Conservation (phyloP, 2,113 vertebrate genomes). For the Salvelinus alpinus region DNA sequence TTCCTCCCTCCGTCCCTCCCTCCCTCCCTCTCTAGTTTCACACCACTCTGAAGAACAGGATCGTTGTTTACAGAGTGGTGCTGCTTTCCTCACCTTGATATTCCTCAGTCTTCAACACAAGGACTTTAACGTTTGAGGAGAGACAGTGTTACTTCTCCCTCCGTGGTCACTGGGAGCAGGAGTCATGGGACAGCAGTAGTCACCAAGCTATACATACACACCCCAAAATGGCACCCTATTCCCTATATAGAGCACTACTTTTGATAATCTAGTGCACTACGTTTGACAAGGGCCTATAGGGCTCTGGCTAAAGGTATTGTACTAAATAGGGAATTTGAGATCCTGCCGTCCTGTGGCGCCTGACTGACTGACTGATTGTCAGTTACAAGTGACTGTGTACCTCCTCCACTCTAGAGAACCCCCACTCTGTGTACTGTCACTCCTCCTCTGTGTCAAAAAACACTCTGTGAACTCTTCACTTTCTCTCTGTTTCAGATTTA, state of each 20-base stretch:
- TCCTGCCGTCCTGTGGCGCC: too few relatives aligned
- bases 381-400: constrained; percentile 36
- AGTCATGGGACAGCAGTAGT: constrained; percentile 28
- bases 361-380: constrained; percentile 18
- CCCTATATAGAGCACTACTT: too few relatives aligned
- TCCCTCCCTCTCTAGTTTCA: constrained; percentile 59
- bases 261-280: too few relatives aligned
- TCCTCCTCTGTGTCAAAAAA: not conserved
- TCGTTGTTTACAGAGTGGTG: constrained; percentile 56
- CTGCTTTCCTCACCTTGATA: constrained; percentile 52
- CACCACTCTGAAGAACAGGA: constrained; percentile 37
- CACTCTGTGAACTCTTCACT: too few relatives aligned
- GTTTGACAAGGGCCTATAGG: too few relatives aligned
- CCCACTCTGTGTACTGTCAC: not conserved
- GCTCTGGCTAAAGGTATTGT: too few relatives aligned
- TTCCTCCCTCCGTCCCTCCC: too few relatives aligned
- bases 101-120: constrained; percentile 28
- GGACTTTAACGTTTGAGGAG: not conserved
- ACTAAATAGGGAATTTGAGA: too few relatives aligned
- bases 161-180: constrained; percentile 21
- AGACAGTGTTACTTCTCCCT: constrained; percentile 15
- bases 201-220: constrained; percentile 45
- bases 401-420: constrained; percentile 21
- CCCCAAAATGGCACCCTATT: not conserved
- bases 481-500: too few relatives aligned